These are phyloP conservation scores for Diorhabda elongata DNA, from an alignment of 1,140 invertebrate genomes.

Conservation along the genomic window DNA sequence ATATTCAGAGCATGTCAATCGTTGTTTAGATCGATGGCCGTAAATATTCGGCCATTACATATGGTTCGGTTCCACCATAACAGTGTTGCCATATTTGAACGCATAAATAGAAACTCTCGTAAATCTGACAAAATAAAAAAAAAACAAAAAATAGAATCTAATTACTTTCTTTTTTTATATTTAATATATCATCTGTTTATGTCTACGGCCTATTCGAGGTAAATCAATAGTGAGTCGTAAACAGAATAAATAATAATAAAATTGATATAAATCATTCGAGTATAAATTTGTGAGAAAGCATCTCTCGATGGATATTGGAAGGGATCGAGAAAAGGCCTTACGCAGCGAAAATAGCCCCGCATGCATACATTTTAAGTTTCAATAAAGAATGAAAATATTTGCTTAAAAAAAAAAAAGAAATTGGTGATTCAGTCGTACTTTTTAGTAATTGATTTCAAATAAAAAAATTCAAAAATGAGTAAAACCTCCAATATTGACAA, in stretches of 20 bases:
- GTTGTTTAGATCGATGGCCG: no score
- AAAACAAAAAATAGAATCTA: neutral
- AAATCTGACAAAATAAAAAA: neutral
- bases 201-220: neutral
- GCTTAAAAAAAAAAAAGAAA: no score
- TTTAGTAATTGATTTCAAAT: no score
- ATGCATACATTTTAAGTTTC: neutral
- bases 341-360: neutral
- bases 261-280: neutral
- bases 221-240: constrained; percentile 1
- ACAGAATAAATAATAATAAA: constrained; percentile 3
- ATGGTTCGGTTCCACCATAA: no score
- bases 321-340: neutral
- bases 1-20: no score
- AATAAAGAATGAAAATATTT: no score
- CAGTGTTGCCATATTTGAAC: no score
- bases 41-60: no score
- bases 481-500: no score
- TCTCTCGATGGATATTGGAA: neutral
- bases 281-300: neutral
- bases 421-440: no score
- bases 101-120: no score
- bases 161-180: neutral
- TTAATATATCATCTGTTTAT: neutral
- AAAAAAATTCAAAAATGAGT: no score